Evolutionary conservation across 2,888 invertebrate genomes (phyloP).

Genomic region (Theristus sp.): DNA sequence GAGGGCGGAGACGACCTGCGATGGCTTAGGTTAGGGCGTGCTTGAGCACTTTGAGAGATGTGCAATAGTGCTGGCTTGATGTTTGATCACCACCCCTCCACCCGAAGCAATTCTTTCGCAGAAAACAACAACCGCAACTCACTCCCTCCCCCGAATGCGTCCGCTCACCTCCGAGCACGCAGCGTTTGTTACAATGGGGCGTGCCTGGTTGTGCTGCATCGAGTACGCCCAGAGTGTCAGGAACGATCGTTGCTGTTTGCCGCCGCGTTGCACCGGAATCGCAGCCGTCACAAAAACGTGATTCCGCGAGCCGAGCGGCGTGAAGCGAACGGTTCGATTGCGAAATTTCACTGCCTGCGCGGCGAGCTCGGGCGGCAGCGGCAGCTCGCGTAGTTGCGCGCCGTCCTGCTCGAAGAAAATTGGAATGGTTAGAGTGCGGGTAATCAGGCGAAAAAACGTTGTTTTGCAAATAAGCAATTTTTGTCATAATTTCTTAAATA

Average conservation of each 20-base stretch:
- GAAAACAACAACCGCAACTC: no score
- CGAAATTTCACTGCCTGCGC: not conserved
- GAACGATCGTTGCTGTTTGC: not conserved
- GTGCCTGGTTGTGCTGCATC: not conserved
- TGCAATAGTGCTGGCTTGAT: no score
- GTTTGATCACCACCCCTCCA: no score
- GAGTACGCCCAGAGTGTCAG: not conserved
- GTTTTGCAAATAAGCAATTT: no score
- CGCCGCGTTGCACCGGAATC: not conserved
- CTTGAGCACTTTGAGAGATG: no score
- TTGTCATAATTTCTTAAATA: no score
- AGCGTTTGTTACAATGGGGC: not conserved
- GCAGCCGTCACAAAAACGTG: not conserved
- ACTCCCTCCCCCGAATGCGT: no score
- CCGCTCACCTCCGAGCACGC: not conserved
- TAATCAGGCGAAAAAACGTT: no score
- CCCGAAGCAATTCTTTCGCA: no score
- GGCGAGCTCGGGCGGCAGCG: not conserved
- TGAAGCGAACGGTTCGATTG: not conserved
- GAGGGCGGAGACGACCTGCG: not conserved
- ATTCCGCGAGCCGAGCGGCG: not conserved
- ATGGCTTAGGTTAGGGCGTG: no score
- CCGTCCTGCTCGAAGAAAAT: no score
- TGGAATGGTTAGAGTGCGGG: no score
- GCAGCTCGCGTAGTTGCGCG: not conserved